These are phyloP conservation scores for Drosophila bocqueti DNA, from an alignment of 1,140 invertebrate species.

Conservation along the genomic window DNA sequence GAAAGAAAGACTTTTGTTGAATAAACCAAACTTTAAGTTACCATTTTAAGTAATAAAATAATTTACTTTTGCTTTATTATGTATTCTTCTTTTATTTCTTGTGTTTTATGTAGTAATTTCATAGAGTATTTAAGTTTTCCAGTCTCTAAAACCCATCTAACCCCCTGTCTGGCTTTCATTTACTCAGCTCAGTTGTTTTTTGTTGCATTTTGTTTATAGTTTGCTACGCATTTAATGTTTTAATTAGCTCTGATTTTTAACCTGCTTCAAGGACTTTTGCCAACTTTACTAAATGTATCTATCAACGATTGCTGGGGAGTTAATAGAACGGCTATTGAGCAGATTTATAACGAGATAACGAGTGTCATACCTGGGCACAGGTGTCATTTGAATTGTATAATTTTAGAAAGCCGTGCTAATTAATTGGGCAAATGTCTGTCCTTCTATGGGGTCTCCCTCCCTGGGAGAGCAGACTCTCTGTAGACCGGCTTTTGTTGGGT, in stretches of 20 bases:
- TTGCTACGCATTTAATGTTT: constrained; percentile 81
- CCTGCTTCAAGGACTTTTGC: constrained; percentile 61
- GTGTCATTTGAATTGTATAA: constrained; percentile 59
- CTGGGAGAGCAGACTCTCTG: constrained; percentile 21
- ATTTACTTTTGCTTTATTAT: background rate
- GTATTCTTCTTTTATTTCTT: too few relatives aligned
- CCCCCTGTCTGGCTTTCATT: constrained; percentile 31
- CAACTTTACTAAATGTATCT: constrained; percentile 32
- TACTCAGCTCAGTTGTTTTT: constrained; percentile 20
- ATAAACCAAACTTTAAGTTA: background rate
- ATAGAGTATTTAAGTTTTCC: constrained; percentile 17
- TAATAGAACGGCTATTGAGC: constrained; percentile 57
- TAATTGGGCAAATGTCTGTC: constrained; percentile 40
- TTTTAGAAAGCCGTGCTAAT: constrained; percentile 54
- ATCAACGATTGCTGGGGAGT: constrained; percentile 45
- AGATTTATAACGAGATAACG: constrained; percentile 50
- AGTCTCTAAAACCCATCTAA: background rate
- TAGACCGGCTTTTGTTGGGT: constrained; percentile 38
- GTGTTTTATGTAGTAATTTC: background rate
- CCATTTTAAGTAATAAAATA: background rate
- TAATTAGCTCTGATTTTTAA: constrained; percentile 69
- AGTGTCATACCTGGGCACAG: constrained; percentile 49
- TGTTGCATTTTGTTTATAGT: constrained; percentile 31
- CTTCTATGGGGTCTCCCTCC: constrained; percentile 18
- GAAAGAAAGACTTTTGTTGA: background rate